Conservation (phyloP, 2,113 vertebrate species). For the Daboia siamensis region DNA sequence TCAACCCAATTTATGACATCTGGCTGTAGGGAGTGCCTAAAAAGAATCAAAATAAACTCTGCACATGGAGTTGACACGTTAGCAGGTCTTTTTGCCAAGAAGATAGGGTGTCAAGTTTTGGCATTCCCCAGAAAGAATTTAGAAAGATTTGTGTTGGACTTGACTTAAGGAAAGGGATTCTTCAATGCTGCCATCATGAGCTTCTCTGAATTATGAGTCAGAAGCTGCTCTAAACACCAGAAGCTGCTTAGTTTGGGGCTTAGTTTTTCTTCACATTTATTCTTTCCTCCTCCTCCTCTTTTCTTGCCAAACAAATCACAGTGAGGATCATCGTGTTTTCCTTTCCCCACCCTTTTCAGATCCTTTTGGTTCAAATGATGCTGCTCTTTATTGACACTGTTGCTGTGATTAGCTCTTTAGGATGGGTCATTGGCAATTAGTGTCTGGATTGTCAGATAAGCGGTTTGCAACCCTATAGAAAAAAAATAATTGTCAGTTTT, state of each 20-base stretch:
- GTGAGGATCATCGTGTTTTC: not conserved
- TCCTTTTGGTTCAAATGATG: slow-evolving; percentile 45
- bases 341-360: slow-evolving; percentile 9
- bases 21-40: not conserved
- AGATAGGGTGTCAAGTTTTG: slow-evolving; percentile 18
- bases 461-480: slow-evolving; percentile 39
- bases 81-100: slow-evolving; percentile 15
- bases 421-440: slow-evolving; percentile 51
- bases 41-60: not conserved
- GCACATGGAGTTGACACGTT: no score
- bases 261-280: not conserved
- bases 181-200: not conserved
- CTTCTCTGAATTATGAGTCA: not conserved
- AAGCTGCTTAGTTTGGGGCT: not conserved
- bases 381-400: slow-evolving; percentile 50
- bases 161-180: not conserved
- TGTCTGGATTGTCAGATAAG: slow-evolving; percentile 55
- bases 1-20: not conserved
- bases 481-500: slow-evolving; percentile 52
- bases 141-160: not conserved
- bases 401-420: slow-evolving; percentile 55
- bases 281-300: not conserved
- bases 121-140: slow-evolving; percentile 8
- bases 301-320: not conserved
- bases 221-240: not conserved